phyloP scores from a whole-genome alignment of 2,888 invertebrate genomes.

The Acronicta psi region DNA sequence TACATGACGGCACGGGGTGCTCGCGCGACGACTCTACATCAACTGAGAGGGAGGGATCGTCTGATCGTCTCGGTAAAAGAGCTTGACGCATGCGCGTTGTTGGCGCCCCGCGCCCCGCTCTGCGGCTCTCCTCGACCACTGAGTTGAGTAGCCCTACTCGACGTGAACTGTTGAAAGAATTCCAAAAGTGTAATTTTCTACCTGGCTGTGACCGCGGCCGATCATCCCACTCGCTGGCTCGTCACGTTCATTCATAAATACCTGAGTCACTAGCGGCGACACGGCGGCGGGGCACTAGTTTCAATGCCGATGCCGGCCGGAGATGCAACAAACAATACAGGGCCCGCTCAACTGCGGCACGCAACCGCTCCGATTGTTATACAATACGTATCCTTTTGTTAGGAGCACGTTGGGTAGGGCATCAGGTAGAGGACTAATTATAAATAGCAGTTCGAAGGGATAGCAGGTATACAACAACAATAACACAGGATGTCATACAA shows the following conservation, averaged over 20 bases:
- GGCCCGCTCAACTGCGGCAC: constrained; percentile 69
- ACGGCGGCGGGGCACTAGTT: constrained; percentile 63
- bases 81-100: constrained; percentile 85
- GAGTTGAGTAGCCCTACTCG: constrained; percentile 83
- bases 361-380: constrained; percentile 78
- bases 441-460: constrained; percentile 73
- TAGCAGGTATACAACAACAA: constrained; percentile 77
- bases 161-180: constrained; percentile 85
- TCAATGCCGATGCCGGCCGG: constrained; percentile 63
- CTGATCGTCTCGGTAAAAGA: constrained; percentile 80
- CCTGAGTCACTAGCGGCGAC: constrained; percentile 73
- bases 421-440: constrained; percentile 85
- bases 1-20: constrained; percentile 90
- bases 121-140: constrained; percentile 85
- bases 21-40: constrained; percentile 80
- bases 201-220: constrained; percentile 83
- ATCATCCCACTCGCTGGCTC: constrained; percentile 79
- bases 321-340: constrained; percentile 70
- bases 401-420: constrained; percentile 73
- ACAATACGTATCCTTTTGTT: constrained; percentile 79
- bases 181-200: constrained; percentile 87
- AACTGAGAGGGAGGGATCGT: constrained; percentile 86
- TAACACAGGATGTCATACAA: constrained; percentile 82
- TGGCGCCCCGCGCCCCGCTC: constrained; percentile 85
- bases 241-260: constrained; percentile 89